Percentiles rank a stretch among this genome's conserved stretches.
phyloP scores from a whole-genome alignment of 2,797 vertebrate species.

The Typhlichthys subterraneus region DNA sequence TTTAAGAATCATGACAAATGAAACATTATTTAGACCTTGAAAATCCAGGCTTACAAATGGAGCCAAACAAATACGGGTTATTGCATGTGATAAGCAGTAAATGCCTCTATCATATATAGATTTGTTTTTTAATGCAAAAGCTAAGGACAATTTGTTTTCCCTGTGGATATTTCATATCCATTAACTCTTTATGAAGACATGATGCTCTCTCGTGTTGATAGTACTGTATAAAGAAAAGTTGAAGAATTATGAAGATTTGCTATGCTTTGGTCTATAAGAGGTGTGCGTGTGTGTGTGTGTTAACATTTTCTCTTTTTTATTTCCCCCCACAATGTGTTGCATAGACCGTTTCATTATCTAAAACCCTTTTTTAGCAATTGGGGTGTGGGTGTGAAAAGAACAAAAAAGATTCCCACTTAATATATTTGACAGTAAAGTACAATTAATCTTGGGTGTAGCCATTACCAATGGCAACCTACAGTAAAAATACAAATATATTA shows the following conservation, averaged over 20 bases:
- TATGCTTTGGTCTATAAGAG: conserved; percentile 68
- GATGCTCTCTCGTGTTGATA: conserved; percentile 39
- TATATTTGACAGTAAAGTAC: not conserved
- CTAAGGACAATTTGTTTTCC: conserved; percentile 2
- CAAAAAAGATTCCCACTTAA: not conserved
- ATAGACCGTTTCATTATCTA: conserved; percentile 25
- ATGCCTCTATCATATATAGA: conserved; percentile 43
- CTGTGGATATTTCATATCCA: conserved; percentile 35
- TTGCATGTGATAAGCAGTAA: conserved; percentile 53
- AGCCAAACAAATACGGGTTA: conserved; percentile 66
- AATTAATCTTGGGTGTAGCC: conserved; percentile 1
- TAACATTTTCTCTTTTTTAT: not conserved
- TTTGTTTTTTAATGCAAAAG: conserved; percentile 30
- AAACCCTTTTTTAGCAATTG: not conserved
- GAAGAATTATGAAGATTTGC: conserved; percentile 30
- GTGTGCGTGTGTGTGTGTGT: conserved; percentile 32
- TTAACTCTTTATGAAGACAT: conserved; percentile 36
- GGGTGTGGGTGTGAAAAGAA: not conserved
- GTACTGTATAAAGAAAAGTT: conserved; percentile 48
- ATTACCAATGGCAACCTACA: not conserved
- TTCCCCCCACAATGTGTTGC: conserved; percentile 45
- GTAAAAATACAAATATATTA: conserved; percentile 3
- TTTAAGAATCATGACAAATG: conserved; percentile 34
- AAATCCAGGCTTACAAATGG: conserved; percentile 53
- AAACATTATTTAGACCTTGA: conserved; percentile 39